Base-by-base conservation (phyloP, 2,113 vertebrate genomes). In the Calidris pygmaea region DNA sequence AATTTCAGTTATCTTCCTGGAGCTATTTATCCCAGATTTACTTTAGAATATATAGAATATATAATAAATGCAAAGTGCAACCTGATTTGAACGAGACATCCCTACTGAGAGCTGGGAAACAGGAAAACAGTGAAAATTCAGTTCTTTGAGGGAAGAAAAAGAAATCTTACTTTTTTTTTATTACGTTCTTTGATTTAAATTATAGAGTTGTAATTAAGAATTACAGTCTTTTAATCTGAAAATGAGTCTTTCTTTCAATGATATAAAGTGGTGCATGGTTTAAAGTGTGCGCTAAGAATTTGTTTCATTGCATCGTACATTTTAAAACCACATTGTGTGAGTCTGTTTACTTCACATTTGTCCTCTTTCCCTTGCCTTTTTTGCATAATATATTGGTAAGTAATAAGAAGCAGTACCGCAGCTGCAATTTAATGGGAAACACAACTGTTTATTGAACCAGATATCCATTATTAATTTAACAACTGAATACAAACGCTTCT, bases 401-500 rank as follows among this genome's bases (percentile, higher is more conserved):
- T 85, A 95, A 90, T 87, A 96, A 87, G 90, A 87, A 94, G 67
- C 87, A 95, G 58, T 63, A 55, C 80, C n/a, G 43, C 58, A 85
- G 86, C 92, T 95, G 90, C 52, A 93, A 29, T 84, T 89, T 92
- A 93, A 94, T 93, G 92, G 79, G 85, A 96, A 96, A 93, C 66
- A 87, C 77, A 92, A 96, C 74, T 97, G 96, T 95, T 96, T 96
- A 95, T 97, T 96, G 96, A 97, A 97, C 96, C 94, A 91, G 94
- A 91, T 96, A 93, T 71, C 95, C 87, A 97, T 97, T 96, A 97
- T 95, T 96, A 97, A 96, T 97, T 97, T 96, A 97, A 95, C 92
- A 96, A 94, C 87, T 10, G 71, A 91, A 95, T 34, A 96, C 89
- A 92, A 97, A 96, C 0, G 87, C 96, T 97, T 92, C 96, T 96